A percentile compares a stretch with the other conserved stretches of the same genome.
Evolutionary conservation across 1,140 invertebrate genomes (phyloP).

Genomic region (Sycophila sp.): DNA sequence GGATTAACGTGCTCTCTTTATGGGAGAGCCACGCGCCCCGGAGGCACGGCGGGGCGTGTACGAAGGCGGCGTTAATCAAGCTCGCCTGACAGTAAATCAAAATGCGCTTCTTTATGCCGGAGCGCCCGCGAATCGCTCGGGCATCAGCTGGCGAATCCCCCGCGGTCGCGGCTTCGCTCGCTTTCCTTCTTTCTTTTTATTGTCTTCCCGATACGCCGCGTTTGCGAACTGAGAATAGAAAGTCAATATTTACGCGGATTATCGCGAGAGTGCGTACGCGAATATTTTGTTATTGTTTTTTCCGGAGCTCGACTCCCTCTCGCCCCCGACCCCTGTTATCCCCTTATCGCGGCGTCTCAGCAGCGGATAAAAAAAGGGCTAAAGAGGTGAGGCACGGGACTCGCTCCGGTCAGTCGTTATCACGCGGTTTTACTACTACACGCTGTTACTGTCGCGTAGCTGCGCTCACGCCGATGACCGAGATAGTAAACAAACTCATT

Average conservation of each 20-base stretch:
- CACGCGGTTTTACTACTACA: no score
- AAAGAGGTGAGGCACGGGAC: no score
- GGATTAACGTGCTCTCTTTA: constrained; percentile 31
- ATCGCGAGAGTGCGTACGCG: neutral
- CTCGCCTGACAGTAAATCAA: constrained; percentile 10
- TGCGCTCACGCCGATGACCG: constrained; percentile 26
- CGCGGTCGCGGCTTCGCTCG: no score
- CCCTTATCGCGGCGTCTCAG: neutral
- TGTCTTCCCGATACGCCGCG: no score
- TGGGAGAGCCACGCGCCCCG: neutral
- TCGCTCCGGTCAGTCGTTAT: constrained; percentile 41
- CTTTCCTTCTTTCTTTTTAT: no score
- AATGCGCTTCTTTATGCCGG: no score
- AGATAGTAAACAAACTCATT: constrained; percentile 49
- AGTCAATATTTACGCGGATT: constrained; percentile 25
- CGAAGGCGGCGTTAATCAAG: constrained; percentile 1
- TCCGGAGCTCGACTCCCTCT: neutral
- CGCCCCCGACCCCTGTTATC: neutral
- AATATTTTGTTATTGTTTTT: constrained; percentile 21
- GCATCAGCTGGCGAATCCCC: no score
- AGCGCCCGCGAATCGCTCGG: constrained; percentile 26
- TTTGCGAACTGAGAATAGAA: neutral
- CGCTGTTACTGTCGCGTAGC: constrained; percentile 2
- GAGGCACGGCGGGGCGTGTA: constrained; percentile 25
- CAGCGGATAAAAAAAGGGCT: no score